Evolutionary conservation across 2,888 invertebrate species (phyloP).

Genomic region (Sinohyriopsis cumingii): DNA sequence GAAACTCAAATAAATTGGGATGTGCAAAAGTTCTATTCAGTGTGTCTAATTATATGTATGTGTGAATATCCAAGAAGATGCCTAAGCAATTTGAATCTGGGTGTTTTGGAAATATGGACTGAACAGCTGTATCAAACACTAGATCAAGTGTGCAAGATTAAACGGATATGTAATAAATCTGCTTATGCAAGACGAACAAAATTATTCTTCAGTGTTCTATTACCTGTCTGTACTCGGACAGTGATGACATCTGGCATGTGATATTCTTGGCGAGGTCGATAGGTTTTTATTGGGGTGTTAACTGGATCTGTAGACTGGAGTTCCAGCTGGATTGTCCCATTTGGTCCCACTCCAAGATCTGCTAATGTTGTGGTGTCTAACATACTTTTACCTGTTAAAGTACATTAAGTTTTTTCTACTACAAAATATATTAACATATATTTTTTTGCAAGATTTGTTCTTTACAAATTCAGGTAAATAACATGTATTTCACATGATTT

Average conservation of each 20-base stretch:
- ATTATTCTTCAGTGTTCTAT: background rate
- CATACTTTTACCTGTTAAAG: conserved; percentile 56
- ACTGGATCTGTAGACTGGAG: conserved; percentile 70
- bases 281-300: conserved; percentile 67
- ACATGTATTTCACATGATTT: background rate
- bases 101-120: too few relatives aligned
- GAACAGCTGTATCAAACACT: too few relatives aligned
- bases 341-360: conserved; percentile 69
- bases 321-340: conserved; percentile 70
- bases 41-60: too few relatives aligned
- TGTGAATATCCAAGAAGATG: too few relatives aligned
- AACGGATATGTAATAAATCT: too few relatives aligned
- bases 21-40: too few relatives aligned
- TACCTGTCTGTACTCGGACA: conserved; percentile 67
- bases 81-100: too few relatives aligned
- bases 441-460: background rate
- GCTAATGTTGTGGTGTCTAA: conserved; percentile 59
- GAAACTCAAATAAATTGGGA: too few relatives aligned
- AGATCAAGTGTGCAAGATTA: too few relatives aligned
- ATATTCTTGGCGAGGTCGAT: conserved; percentile 65
- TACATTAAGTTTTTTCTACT: background rate
- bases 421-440: background rate
- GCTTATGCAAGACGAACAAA: too few relatives aligned
- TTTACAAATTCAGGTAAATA: too few relatives aligned
- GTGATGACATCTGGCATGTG: conserved; percentile 72